A percentile compares a stretch with the other conserved stretches of the same genome.
Evolutionary conservation across 2,888 invertebrate genomes (phyloP).

Genomic region (Cloeon dipterum): DNA sequence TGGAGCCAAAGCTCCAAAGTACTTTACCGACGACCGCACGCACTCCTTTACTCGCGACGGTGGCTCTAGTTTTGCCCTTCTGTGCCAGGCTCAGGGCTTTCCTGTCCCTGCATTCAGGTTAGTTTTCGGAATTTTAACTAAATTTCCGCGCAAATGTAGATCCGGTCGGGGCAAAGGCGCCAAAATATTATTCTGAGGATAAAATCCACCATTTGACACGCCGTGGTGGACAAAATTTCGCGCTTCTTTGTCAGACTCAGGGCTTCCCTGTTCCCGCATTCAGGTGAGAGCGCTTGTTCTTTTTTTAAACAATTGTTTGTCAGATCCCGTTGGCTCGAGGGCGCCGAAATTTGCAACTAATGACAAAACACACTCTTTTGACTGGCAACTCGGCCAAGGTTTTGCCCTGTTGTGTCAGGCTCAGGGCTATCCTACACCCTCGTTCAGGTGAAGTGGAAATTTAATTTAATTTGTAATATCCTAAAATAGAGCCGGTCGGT

Average conservation of each 20-base stretch:
- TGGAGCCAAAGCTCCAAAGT: slow-evolving; percentile 41
- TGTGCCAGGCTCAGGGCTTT: slow-evolving; percentile 11
- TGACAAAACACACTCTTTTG: slow-evolving; percentile 36
- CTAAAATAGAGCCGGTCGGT: slow-evolving; percentile 27
- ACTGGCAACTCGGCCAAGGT: slow-evolving; percentile 31
- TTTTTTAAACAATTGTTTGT: slow-evolving; percentile 5
- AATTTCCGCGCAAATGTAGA: slow-evolving; percentile 21
- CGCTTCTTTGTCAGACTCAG: slow-evolving; percentile 45
- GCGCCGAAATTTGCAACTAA: slow-evolving; percentile 34
- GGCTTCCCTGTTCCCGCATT: slow-evolving; percentile 42
- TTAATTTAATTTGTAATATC: neutral
- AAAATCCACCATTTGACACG: slow-evolving; percentile 40
- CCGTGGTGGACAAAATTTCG: slow-evolving; percentile 29
- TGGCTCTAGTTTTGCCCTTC: slow-evolving; percentile 5
- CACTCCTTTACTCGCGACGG: neutral
- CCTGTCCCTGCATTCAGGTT: slow-evolving; percentile 22
- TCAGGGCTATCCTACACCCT: slow-evolving; percentile 46
- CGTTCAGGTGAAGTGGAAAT: slow-evolving; percentile 33
- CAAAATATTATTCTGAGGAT: slow-evolving; percentile 32
- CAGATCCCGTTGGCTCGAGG: slow-evolving; percentile 34
- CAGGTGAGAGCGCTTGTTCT: slow-evolving; percentile 23
- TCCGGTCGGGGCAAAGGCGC: slow-evolving; percentile 32
- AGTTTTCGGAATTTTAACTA: no score
- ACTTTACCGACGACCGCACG: slow-evolving; percentile 27
- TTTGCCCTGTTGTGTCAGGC: slow-evolving; percentile 42